These are phyloP conservation scores for Drosophila meridiana DNA, from an alignment of 2,888 invertebrate species.

Conservation along the genomic window DNA sequence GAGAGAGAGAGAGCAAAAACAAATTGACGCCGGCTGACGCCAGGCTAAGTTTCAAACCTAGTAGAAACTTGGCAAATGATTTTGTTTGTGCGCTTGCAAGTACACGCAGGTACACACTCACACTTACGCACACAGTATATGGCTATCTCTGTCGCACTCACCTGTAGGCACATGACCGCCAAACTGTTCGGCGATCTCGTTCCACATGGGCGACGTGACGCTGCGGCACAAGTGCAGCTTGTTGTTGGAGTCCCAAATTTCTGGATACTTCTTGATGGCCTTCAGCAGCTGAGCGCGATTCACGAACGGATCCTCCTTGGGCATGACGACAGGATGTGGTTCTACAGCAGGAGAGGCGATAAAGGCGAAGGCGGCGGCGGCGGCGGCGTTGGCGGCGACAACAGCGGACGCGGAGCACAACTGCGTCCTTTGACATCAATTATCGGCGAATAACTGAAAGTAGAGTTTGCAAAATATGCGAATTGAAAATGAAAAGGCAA, in stretches of 20 bases:
- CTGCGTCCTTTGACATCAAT: conserved; percentile 85
- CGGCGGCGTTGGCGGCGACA: conserved; percentile 32
- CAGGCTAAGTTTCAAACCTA: conserved; percentile 29
- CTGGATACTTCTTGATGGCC: conserved; percentile 83
- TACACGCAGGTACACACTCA: neutral
- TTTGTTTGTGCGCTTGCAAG: neutral
- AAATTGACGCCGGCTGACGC: conserved; percentile 29
- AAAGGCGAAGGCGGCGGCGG: conserved; percentile 3
- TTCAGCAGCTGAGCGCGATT: conserved; percentile 82
- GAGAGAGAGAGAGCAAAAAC: conserved; percentile 27
- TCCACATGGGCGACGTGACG: conserved; percentile 84
- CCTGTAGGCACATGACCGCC: conserved; percentile 83
- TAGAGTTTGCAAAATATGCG: conserved; percentile 84
- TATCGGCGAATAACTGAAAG: conserved; percentile 85
- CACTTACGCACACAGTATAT: neutral
- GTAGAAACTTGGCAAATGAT: conserved; percentile 28
- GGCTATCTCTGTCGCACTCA: conserved; percentile 50
- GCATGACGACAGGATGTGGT: conserved; percentile 56
- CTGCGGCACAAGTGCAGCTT: conserved; percentile 83
- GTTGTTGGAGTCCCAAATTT: conserved; percentile 83
- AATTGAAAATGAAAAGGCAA: conserved; percentile 84
- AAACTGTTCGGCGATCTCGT: conserved; percentile 83
- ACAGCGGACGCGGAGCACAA: conserved; percentile 71
- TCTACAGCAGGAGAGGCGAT: conserved; percentile 10
- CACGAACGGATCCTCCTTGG: conserved; percentile 83